Evolutionary conservation across 2,113 vertebrate genomes (phyloP).

Genomic region (Crypturellus undulatus): DNA sequence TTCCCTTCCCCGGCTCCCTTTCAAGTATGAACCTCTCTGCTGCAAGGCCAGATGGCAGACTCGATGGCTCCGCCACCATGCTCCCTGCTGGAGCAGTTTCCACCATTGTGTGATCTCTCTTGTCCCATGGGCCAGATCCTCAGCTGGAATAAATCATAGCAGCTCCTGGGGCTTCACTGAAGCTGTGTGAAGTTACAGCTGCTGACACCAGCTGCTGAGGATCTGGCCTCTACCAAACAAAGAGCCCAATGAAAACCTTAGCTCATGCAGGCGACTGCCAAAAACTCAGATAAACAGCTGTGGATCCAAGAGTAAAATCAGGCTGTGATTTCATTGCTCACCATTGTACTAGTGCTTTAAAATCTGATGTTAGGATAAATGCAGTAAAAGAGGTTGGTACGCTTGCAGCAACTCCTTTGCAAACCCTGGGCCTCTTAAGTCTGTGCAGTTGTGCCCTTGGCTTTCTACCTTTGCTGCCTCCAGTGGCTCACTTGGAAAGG

Average conservation of each 20-base stretch:
- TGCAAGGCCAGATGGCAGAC: constrained; percentile 37
- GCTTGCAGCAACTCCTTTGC: not conserved
- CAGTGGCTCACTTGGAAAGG: not conserved
- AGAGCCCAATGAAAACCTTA: constrained; percentile 22
- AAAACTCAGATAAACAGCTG: constrained; percentile 28
- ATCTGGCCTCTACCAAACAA: not conserved
- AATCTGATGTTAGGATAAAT: not conserved
- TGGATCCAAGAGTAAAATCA: not conserved
- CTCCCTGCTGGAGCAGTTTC: not conserved
- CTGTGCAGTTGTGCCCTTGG: rapidly evolving
- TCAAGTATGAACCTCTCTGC: not conserved
- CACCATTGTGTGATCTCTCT: not conserved
- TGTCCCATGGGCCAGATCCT: not conserved
- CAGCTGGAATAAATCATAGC: constrained; percentile 5
- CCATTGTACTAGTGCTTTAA: not conserved
- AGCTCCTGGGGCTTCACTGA: not conserved
- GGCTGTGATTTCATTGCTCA: constrained; percentile 31
- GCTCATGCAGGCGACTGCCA: not conserved
- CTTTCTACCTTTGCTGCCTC: not conserved
- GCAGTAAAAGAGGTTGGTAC: not conserved
- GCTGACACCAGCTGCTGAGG: constrained; percentile 39
- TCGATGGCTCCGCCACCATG: not conserved
- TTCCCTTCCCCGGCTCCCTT: not conserved
- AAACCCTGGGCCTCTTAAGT: not conserved
- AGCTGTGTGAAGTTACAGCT: constrained; percentile 5